Base-by-base conservation (phyloP, 2,797 vertebrate species). In the Hypotaenidia philippensis region DNA sequence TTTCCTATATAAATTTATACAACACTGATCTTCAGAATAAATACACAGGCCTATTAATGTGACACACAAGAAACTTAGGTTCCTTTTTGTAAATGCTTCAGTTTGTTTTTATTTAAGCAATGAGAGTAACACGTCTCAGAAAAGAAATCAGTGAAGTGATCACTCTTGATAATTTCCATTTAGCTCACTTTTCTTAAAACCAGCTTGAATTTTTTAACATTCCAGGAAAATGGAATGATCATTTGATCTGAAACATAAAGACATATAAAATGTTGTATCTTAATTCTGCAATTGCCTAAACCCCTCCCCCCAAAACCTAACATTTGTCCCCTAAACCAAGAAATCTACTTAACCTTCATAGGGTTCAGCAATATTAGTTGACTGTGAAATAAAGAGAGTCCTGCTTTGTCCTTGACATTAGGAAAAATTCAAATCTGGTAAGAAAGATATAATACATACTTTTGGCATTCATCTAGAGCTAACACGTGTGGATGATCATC, bases 401-500 rank as follows among this genome's bases (percentile, higher is more conserved):
- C 13, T 57, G 7, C 18, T 52, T 11, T 17, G 29, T 65, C 26
- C 32, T 34, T 23, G 56, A 20, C 25, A 19, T 10, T 17, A 47
- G 18, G 29, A 81, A 69, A 57, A 55, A 45, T 2, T 4, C 12
- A 36, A 85, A 4, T 0, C 4, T n/a, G 9, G 1, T 7, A 45
- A 66, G 49, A 70, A 75, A 34, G 72, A 21, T 77, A 29, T 8
- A 78, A 83, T 69, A 87, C 99, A 98, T 97, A 99, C 99, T 99
- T 99, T 94, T 99, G 99, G 96, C 99, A 99, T 95, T 99, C 99
- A 20, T 99, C 99, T 94, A 99, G 97, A 57, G 99, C 98, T 52
- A 99, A 97, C 41, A 99, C 99, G 2, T 99, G 99, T 2, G 99
- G 99, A 91, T 99, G 99, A 97, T 99, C 99, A 10, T 99, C 99